Percentiles rank a stretch among this genome's conserved stretches.
Evolutionary conservation across 2,113 vertebrate genomes (phyloP).

Genomic region (Monarcha castaneiventris): DNA sequence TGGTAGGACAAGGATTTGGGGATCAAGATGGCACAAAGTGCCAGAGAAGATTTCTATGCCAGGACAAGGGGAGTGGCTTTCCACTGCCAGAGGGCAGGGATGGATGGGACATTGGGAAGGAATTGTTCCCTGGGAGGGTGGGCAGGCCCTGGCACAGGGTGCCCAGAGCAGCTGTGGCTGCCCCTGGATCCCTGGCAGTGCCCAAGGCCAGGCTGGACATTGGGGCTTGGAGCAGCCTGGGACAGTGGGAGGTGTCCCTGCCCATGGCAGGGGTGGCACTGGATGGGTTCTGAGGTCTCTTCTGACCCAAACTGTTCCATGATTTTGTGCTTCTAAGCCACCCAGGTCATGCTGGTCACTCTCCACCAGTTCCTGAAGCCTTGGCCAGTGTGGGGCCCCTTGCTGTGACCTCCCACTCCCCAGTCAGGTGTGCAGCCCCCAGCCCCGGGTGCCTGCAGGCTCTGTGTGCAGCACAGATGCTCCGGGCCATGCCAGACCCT

Average conservation of each 20-base stretch:
- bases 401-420: background rate
- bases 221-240: background rate
- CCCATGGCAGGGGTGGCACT: background rate
- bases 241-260: background rate
- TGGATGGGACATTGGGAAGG: background rate
- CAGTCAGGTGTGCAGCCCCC: background rate
- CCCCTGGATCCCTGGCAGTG: background rate
- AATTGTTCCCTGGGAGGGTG: background rate
- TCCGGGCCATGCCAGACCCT: constrained; percentile 1
- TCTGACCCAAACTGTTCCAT: background rate
- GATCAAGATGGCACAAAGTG: background rate
- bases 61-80: background rate
- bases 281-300: background rate
- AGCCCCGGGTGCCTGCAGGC: background rate
- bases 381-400: background rate
- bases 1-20: background rate
- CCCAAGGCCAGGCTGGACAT: background rate
- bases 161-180: background rate
- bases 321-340: background rate
- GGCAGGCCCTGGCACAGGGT: background rate
- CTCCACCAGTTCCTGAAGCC: accelerated
- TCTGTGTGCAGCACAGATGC: background rate
- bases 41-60: background rate
- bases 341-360: background rate
- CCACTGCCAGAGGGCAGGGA: background rate